phyloP scores from a whole-genome alignment of 2,113 vertebrate species.

The Ancistrus triradiatus region DNA sequence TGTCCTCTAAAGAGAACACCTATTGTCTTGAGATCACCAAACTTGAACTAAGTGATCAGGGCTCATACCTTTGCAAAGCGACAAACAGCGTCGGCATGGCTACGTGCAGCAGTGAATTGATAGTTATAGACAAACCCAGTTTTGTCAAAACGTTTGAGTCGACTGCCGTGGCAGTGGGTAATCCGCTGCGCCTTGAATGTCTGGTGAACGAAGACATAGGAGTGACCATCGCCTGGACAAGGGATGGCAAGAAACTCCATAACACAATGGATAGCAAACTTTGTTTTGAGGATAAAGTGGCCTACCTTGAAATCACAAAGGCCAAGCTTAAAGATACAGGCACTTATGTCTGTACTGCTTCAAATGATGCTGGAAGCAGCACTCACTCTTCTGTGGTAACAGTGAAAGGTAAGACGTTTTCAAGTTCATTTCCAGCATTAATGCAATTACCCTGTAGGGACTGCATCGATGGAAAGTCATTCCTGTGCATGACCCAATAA shows the following conservation, averaged over 20 bases:
- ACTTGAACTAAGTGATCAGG: slow-evolving; percentile 79
- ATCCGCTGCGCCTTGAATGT: slow-evolving; percentile 84
- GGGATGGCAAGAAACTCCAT: slow-evolving; percentile 87
- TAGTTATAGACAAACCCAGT: slow-evolving; percentile 83
- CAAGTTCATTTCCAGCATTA: slow-evolving; percentile 17
- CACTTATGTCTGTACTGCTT: slow-evolving; percentile 84
- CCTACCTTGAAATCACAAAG: slow-evolving; percentile 88
- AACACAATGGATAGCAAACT: slow-evolving; percentile 89
- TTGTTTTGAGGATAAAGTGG: slow-evolving; percentile 93
- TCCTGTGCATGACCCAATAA: slow-evolving; percentile 1
- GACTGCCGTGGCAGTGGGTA: slow-evolving; percentile 80
- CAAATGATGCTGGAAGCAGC: slow-evolving; percentile 91
- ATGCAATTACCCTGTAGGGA: background rate
- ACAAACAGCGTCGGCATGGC: slow-evolving; percentile 92
- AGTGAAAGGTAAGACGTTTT: slow-evolving; percentile 89
- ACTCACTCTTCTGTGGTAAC: slow-evolving; percentile 77
- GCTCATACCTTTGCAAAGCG: slow-evolving; percentile 90
- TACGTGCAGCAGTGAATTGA: slow-evolving; percentile 81
- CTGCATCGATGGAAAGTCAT: too few relatives aligned
- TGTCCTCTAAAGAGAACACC: slow-evolving; percentile 82
- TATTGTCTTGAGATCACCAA: slow-evolving; percentile 81
- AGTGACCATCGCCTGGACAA: slow-evolving; percentile 84
- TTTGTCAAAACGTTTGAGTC: slow-evolving; percentile 83
- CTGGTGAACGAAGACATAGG: slow-evolving; percentile 94
- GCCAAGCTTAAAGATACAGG: slow-evolving; percentile 93